These are phyloP conservation scores for Congeria kusceri DNA, from an alignment of 2,888 invertebrate genomes.

Conservation along the genomic window DNA sequence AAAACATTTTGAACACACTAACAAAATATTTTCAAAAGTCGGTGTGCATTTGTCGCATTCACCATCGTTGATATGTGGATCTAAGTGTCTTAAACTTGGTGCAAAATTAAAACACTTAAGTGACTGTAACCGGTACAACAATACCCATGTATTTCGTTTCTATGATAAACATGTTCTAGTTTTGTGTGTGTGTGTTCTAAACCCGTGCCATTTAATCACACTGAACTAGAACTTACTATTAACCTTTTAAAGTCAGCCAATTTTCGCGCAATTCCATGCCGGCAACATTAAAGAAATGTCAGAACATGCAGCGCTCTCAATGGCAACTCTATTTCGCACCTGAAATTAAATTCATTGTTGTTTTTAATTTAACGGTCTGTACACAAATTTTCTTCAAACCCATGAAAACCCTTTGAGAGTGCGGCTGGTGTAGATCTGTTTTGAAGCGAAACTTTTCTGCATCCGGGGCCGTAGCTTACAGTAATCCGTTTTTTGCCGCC, in stretches of 20 bases:
- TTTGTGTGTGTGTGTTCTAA: no score
- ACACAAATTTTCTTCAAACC: slow-evolving; percentile 45
- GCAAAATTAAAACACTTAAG: no score
- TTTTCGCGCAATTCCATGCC: slow-evolving; percentile 27
- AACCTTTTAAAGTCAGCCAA: slow-evolving; percentile 53
- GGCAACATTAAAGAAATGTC: slow-evolving; percentile 48
- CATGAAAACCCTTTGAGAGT: slow-evolving; percentile 37
- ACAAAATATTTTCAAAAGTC: no score
- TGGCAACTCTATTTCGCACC: slow-evolving; percentile 46
- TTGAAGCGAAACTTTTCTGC: neutral
- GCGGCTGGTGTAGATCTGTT: slow-evolving; percentile 25
- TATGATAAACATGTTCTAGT: no score
- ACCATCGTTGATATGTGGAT: no score
- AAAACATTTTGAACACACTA: no score
- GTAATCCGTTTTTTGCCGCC: no score
- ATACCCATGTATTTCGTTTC: no score
- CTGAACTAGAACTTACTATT: slow-evolving; percentile 15
- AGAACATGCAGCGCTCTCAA: slow-evolving; percentile 19
- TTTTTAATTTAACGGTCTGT: slow-evolving; percentile 65
- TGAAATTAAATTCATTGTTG: slow-evolving; percentile 60
- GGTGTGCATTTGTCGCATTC: no score
- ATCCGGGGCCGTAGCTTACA: no score
- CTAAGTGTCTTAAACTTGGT: no score
- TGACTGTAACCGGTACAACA: no score
- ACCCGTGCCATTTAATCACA: neutral